These are phyloP conservation scores for Platycheirus albimanus DNA, from an alignment of 2,888 invertebrate species.

Conservation along the genomic window DNA sequence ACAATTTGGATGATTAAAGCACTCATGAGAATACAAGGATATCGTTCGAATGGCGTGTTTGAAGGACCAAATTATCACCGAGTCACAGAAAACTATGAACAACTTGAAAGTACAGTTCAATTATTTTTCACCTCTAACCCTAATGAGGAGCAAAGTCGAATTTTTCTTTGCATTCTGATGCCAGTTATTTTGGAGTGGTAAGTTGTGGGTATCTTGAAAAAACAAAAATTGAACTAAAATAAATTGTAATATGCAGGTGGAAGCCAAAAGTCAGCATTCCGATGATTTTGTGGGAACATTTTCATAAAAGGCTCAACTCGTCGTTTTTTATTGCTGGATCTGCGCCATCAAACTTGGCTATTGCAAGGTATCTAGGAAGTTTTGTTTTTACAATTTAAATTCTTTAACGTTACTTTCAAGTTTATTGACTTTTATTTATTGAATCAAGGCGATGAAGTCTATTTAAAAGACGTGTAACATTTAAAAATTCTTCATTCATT, in stretches of 20 bases:
- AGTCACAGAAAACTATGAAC: conserved; percentile 81
- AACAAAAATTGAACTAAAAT: too few species aligned
- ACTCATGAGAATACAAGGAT: conserved; percentile 82
- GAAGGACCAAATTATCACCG: conserved; percentile 75
- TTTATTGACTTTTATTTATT: too few species aligned
- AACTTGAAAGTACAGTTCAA: conserved; percentile 83
- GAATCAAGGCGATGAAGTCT: too few species aligned
- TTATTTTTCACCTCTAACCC: conserved; percentile 82
- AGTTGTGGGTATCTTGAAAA: background rate
- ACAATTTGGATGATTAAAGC: conserved; percentile 83
- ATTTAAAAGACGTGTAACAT: too few species aligned
- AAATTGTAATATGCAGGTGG: conserved; percentile 79
- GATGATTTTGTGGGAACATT: conserved; percentile 85
- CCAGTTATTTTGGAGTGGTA: conserved; percentile 82
- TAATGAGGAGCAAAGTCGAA: conserved; percentile 83
- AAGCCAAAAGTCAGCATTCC: conserved; percentile 83
- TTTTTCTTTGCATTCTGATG: conserved; percentile 82
- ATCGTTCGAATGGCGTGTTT: conserved; percentile 80
- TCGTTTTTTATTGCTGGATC: conserved; percentile 83
- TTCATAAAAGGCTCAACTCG: conserved; percentile 84
- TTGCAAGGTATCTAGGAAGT: conserved; percentile 77
- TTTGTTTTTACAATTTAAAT: background rate
- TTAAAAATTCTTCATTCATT: background rate
- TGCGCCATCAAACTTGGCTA: conserved; percentile 83
- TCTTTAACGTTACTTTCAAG: too few species aligned